Conservation (phyloP, 2,113 vertebrate species). For the Fukomys damarensis region DNA sequence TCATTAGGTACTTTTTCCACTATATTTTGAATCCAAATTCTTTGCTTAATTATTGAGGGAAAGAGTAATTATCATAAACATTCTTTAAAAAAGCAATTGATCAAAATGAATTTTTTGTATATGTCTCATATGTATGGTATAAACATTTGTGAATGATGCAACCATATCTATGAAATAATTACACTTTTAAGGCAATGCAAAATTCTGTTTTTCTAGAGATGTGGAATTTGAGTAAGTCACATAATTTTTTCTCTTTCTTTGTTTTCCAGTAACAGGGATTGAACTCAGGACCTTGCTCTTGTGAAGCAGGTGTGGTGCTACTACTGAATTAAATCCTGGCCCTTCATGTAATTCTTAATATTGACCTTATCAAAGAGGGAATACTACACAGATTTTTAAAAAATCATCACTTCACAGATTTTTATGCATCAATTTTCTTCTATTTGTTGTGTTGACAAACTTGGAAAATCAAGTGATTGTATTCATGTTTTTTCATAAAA, state of each 20-base stretch:
- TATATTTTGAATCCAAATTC: background rate
- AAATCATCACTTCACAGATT: background rate
- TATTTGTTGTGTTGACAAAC: background rate
- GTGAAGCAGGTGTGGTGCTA: too few relatives aligned
- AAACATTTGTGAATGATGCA: background rate
- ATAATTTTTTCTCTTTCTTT: too few relatives aligned
- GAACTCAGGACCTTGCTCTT: too few relatives aligned
- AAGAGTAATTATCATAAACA: background rate
- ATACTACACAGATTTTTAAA: background rate
- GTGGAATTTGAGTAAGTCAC: constrained; percentile 1
- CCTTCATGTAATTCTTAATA: background rate
- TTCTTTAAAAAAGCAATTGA: background rate
- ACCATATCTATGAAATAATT: constrained; percentile 57
- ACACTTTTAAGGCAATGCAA: background rate
- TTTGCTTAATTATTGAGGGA: constrained; percentile 8
- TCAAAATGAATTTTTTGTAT: constrained; percentile 51
- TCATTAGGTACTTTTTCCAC: background rate
- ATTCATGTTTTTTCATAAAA: background rate
- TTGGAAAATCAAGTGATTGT: background rate
- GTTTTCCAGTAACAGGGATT: too few relatives aligned
- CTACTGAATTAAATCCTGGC: too few relatives aligned
- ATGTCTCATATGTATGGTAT: background rate
- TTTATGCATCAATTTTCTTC: background rate
- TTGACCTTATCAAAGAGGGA: background rate
- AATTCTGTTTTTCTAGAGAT: background rate